A percentile compares a stretch with the other conserved stretches of the same genome.
Evolutionary conservation across 2,797 vertebrate genomes (phyloP).

Genomic region (Galaxias olidus): DNA sequence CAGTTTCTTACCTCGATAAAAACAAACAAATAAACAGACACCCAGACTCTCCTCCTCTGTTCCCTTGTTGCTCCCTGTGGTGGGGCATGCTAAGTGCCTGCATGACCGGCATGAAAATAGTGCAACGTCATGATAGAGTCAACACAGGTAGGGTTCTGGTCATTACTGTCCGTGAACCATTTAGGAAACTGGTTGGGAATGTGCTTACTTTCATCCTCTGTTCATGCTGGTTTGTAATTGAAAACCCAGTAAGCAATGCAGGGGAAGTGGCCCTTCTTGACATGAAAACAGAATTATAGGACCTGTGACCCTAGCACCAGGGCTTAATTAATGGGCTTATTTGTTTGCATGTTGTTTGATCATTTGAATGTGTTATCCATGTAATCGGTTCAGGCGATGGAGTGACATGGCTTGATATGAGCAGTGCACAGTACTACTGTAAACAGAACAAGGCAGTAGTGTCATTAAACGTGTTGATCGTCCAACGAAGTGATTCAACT

Average conservation of each 20-base stretch:
- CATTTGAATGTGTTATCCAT: background rate
- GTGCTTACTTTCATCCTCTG: slow-evolving; percentile 38
- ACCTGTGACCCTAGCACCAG: background rate
- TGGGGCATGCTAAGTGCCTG: slow-evolving; percentile 47
- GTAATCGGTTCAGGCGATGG: too few relatives aligned
- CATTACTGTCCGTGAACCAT: slow-evolving; percentile 43
- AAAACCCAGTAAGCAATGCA: slow-evolving; percentile 16
- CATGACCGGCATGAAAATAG: slow-evolving; percentile 57
- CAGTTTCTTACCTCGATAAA: too few relatives aligned
- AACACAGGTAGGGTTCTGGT: slow-evolving; percentile 35
- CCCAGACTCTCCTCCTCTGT: slow-evolving; percentile 51
- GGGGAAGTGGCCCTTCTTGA: background rate
- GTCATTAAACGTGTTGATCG: slow-evolving; percentile 40
- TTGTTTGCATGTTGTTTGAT: background rate
- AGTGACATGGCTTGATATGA: too few relatives aligned
- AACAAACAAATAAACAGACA: background rate
- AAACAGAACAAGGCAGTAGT: background rate
- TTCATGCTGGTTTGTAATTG: slow-evolving; percentile 24
- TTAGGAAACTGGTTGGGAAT: slow-evolving; percentile 61
- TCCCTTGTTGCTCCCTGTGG: slow-evolving; percentile 30
- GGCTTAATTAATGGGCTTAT: background rate
- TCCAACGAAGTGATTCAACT: slow-evolving; percentile 60
- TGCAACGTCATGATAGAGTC: slow-evolving; percentile 53
- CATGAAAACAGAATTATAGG: background rate
- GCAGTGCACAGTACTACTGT: too few relatives aligned